Evolutionary conservation across 2,888 invertebrate species (phyloP).

Genomic region (Callinectes sapidus): DNA sequence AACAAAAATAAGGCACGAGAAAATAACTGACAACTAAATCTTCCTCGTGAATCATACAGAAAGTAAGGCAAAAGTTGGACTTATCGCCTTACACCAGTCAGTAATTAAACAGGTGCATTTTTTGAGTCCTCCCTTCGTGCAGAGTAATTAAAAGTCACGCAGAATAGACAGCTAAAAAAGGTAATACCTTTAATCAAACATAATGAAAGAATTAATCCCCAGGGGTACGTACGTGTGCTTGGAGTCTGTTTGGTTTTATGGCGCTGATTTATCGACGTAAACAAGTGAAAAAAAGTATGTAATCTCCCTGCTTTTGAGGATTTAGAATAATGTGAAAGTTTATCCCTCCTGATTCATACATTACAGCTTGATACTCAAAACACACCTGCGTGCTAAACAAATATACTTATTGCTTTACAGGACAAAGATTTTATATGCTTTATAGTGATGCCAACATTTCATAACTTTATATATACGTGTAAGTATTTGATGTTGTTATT

Average conservation of each 20-base stretch:
- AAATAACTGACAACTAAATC: neutral
- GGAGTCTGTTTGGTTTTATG: neutral
- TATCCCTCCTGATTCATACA: slow-evolving; percentile 2
- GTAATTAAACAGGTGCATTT: neutral
- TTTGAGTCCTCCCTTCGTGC: neutral
- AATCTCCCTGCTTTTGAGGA: neutral
- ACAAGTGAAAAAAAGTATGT: neutral
- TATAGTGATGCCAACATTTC: neutral
- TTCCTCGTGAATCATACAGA: neutral
- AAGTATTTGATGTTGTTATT: too few relatives aligned
- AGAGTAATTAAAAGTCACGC: neutral
- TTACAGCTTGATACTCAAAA: neutral
- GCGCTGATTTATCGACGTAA: neutral
- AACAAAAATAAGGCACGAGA: neutral
- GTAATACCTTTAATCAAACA: neutral
- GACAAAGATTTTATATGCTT: neutral
- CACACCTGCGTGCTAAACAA: neutral
- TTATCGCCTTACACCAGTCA: neutral
- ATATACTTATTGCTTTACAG: neutral
- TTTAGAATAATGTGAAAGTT: neutral
- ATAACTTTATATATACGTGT: too few relatives aligned
- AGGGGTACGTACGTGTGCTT: neutral
- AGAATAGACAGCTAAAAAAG: neutral
- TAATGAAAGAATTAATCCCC: neutral
- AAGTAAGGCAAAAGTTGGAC: neutral